phyloP scores from a whole-genome alignment of 2,113 vertebrate species.

The Siniperca chuatsi region DNA sequence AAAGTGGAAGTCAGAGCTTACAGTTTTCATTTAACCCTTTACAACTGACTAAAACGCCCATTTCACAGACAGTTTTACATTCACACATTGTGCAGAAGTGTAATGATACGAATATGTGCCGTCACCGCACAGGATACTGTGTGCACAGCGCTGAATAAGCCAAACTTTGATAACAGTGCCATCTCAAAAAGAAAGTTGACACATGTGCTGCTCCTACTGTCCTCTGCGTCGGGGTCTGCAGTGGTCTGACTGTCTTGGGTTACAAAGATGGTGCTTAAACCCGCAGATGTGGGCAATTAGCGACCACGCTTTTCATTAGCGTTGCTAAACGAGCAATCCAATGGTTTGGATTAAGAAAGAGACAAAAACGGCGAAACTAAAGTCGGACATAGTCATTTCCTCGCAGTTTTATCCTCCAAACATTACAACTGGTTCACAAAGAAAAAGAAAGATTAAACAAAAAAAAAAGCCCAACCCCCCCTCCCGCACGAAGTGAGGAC shows the following conservation, averaged over 20 bases:
- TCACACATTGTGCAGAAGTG: too few species aligned
- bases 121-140: neutral
- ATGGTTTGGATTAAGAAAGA: neutral
- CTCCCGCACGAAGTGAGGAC: slow-evolving; percentile 7
- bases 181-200: neutral
- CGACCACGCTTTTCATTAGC: slow-evolving; percentile 3
- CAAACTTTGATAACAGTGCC: neutral
- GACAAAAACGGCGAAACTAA: neutral
- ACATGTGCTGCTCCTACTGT: slow-evolving; percentile 10
- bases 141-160: neutral
- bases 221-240: slow-evolving; percentile 12
- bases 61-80: too few species aligned
- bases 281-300: slow-evolving; percentile 75
- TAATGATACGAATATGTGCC: neutral
- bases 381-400: neutral
- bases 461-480: slow-evolving; percentile 31
- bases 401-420: neutral
- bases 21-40: neutral
- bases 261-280: slow-evolving; percentile 32
- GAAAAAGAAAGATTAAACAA: slow-evolving; percentile 33
- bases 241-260: slow-evolving; percentile 3
- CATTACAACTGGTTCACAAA: neutral
- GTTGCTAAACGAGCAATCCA: neutral
- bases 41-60: neutral
- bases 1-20: neutral